Base-by-base conservation (phyloP, 2,888 invertebrate species). In the Chymomyza amoena region DNA sequence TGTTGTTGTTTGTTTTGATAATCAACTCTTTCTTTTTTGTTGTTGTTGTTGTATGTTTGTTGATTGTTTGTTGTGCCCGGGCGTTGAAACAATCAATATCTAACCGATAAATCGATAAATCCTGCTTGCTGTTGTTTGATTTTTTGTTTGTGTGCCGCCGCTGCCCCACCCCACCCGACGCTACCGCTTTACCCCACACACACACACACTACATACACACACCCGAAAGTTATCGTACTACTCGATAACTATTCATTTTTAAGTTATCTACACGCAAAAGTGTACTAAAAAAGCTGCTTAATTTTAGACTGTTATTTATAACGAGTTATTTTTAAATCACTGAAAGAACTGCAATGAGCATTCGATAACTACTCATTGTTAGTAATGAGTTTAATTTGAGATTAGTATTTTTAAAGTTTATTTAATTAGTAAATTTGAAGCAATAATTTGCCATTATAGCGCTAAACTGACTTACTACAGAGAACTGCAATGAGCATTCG, bases 41-140 rank as follows among this genome's bases (percentile, higher is more conserved):
- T 77, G 64, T 79, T 66, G 72, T 77, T 73, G 70, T 70, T 80
- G 60, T 75, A 74, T 32, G 32, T 74, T 61, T 74, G 64, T 63
- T 72, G 57, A 73, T 75, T 71, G 51, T 72, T 61, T 72, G 66
- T 62, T 72, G 66, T 61, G 52, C 65, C 56, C 52, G 13, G 39
- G 6, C 13, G 39, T 45, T 13, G 39, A 45, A 10, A 13, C 39
- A 45, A 45, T 45, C 39, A 7, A 45, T 45, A 45, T 13, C 39
- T 15, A 45, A 45, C 39, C 39, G 39, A 45, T 10, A 50, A 64
- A 39, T 32, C 39, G 39, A 45, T 10, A 50, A 64, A 39, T 32
- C 56, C 51, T 68, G 67, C 68, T 71, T 71, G 64, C 56, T 68
- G 72, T 68, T 64, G 32, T 51, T 18, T 57, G 28, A 28, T 28